Conservation (phyloP, 2,888 invertebrate genomes). For the Amiota mariae region DNA sequence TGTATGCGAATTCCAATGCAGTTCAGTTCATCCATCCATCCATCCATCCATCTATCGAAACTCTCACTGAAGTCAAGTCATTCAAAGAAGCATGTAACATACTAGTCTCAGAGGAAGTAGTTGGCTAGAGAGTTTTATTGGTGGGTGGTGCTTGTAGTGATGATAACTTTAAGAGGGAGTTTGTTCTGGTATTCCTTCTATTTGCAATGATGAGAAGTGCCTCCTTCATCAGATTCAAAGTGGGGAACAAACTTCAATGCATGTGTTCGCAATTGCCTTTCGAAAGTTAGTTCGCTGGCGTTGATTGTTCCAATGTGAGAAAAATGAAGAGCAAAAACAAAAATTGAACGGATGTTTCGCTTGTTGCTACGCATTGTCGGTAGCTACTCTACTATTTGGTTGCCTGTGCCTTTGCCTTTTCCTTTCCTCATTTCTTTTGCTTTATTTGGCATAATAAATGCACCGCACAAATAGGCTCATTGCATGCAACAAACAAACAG, state of each 20-base stretch:
- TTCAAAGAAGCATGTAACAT: too few relatives aligned
- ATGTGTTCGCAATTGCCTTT: background rate
- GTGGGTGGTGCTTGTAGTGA: too few relatives aligned
- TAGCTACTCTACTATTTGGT: constrained; percentile 40
- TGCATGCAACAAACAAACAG: constrained; percentile 9
- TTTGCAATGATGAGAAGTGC: constrained; percentile 1
- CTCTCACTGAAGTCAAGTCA: too few relatives aligned
- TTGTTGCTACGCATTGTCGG: constrained; percentile 26
- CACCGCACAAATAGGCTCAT: constrained; percentile 29
- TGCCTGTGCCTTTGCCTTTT: constrained; percentile 35
- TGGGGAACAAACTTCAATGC: background rate
- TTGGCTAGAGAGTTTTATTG: too few relatives aligned
- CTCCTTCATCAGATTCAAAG: background rate
- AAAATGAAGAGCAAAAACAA: constrained; percentile 33
- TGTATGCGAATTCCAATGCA: background rate
- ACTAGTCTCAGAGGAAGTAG: too few relatives aligned
- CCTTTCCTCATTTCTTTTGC: constrained; percentile 12
- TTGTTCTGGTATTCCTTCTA: too few relatives aligned
- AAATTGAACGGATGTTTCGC: constrained; percentile 7
- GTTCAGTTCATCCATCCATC: too few relatives aligned
- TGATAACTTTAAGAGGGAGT: too few relatives aligned
- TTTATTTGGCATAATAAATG: constrained; percentile 34
- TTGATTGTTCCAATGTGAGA: constrained; percentile 31
- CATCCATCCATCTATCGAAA: too few relatives aligned
- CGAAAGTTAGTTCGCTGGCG: background rate